These are phyloP conservation scores for Alauda arvensis DNA, from an alignment of 2,797 vertebrate genomes.

Conservation along the genomic window DNA sequence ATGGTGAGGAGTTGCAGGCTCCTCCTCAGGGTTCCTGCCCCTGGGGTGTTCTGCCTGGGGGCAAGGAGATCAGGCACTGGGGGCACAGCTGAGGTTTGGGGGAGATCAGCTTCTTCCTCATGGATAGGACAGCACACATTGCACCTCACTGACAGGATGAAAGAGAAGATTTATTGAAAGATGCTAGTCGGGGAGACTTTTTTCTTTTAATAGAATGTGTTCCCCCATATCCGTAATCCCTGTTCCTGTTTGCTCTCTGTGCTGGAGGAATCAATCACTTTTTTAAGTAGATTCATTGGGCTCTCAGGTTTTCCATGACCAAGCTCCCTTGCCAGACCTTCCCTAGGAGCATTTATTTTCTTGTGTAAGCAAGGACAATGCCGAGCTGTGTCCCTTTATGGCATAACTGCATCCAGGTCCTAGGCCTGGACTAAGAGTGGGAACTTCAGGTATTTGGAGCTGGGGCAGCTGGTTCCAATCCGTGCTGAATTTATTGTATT, in stretches of 20 bases:
- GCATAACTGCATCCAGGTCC: rapidly evolving
- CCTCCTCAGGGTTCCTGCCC: background rate
- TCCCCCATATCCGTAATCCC: background rate
- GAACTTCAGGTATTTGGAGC: slow-evolving; percentile 1
- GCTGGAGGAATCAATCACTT: background rate
- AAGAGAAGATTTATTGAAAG: background rate
- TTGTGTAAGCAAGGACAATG: background rate
- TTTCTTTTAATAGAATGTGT: background rate
- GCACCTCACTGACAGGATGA: background rate
- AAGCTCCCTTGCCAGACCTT: background rate
- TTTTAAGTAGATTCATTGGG: slow-evolving; percentile 16
- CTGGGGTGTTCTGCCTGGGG: background rate
- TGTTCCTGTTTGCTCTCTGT: background rate
- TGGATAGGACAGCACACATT: rapidly evolving
- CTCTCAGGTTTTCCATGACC: slow-evolving; percentile 16
- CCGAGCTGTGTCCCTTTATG: background rate
- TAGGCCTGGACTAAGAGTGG: background rate
- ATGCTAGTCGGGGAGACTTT: background rate
- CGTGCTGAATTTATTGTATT: background rate
- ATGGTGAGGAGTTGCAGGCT: background rate
- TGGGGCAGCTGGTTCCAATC: slow-evolving; percentile 21
- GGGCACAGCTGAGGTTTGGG: background rate
- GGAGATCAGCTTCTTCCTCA: background rate
- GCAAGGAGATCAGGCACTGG: background rate
- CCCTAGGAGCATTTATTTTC: background rate